These are phyloP conservation scores for Megathymus violae DNA, from an alignment of 1,140 invertebrate genomes.

Conservation along the genomic window DNA sequence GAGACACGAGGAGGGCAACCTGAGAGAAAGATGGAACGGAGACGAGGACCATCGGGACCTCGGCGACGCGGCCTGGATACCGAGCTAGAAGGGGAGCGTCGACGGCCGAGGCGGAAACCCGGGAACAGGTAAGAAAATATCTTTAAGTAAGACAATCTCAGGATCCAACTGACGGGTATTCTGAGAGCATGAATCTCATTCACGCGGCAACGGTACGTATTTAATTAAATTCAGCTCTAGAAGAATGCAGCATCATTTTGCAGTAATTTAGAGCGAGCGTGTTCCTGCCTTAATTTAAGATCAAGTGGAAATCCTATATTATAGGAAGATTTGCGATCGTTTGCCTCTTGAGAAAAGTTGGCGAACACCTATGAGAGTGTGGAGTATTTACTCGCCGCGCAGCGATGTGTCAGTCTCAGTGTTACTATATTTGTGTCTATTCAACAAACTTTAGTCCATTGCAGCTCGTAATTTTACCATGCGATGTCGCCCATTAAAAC, in stretches of 20 bases:
- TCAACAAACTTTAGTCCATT: constrained; percentile 20
- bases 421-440: constrained; percentile 18
- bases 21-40: constrained; percentile 68
- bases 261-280: not conserved
- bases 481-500: not conserved
- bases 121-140: constrained; percentile 60
- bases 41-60: constrained; percentile 52
- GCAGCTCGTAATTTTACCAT: not conserved
- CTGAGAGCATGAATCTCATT: too few species aligned
- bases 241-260: not conserved
- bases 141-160: not conserved
- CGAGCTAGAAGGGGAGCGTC: constrained; percentile 68
- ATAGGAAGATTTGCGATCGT: constrained; percentile 24
- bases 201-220: too few species aligned
- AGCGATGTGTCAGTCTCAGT: constrained; percentile 24
- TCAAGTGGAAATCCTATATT: constrained; percentile 17
- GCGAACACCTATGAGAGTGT: constrained; percentile 8
- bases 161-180: not conserved
- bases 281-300: constrained; percentile 26
- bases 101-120: constrained; percentile 60
- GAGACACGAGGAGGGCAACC: constrained; percentile 50
- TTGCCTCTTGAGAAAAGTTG: constrained; percentile 23
- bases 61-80: constrained; percentile 70
- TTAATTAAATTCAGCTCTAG: not conserved
- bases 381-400: constrained; percentile 15